Base-by-base conservation (phyloP, 1,140 invertebrate species). In the Micrasema longulum region DNA sequence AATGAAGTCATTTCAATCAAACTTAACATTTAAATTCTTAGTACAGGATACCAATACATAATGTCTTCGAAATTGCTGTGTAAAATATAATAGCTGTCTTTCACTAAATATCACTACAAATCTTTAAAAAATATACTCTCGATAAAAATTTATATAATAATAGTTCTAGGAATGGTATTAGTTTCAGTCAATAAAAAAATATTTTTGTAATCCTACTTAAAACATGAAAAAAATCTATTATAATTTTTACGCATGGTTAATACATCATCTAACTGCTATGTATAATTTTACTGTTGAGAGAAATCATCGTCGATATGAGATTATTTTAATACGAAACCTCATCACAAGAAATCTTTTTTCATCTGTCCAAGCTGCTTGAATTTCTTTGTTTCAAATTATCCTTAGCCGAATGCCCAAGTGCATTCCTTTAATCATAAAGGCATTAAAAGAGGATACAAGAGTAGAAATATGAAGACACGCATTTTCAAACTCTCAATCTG, bases 161-260 rank as follows among this genome's bases (percentile, higher is more conserved):
- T 41, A 60, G 14, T n/a, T 41, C 36, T 60, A 60, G 55, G 55
- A 60, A 60, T 60, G 55, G 36, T 60, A 60, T 60, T 60, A 53
- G n/a, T 60, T 38, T 60, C 55, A 60, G 55, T 60, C 55, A 38
- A 20, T 38, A 60, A 60, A 53, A 60, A 53, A 60, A 60, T 60
- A 38, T 38, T 60, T 38, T 12, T 41, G 35, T 16, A 60, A 35
- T 20, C 11, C 16, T 22, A 60, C 2, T 4, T 31, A 31, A 31
- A 2, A 31, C 3, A 31, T 31, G 3, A 31, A 31, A 31, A 31
- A 31, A 4, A 31, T 4, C 3, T 31, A 31, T 31, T 31, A 31
- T 4, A 31, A 31, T 31, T 31, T 31, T 31, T 7, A 31, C 7
- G 7, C 2, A 31, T 4, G 26, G 2, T 31, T 31, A 31, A 31